Evolutionary conservation across 2,888 invertebrate genomes (phyloP), one percentile per base, ranked within the genome.

Genomic region (Drosophila limbata): DNA sequence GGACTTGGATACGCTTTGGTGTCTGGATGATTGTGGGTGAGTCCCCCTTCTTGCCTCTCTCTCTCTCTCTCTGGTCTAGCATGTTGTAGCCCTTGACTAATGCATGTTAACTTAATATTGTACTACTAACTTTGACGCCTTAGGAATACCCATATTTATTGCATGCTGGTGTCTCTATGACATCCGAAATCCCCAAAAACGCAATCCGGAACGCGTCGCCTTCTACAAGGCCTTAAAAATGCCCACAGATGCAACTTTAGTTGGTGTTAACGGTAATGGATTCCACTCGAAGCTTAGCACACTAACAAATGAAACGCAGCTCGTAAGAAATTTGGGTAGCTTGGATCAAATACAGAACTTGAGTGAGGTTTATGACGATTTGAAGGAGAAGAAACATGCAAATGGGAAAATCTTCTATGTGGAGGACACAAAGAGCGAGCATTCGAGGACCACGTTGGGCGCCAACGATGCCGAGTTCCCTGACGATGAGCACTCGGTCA

Each of bases 21-120:
- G 93, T 97, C 11, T 98, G 98, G 98, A 95, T 97, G 94, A 90
- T 93, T 28, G 92, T 97, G 77, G 98, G 98, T 96, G 92, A 94
- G 94, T 53, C 11, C 3, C 3, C 13, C 4, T 1, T 17, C 8
- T 11, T 19, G 1, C 2, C 17, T 11, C 48, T 51, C 40, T 15
- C 10, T 45, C n/a, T 21, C 50, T 31, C 25, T 48, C 25, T 45
- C 57, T 42, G 10, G 1, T 35, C 4, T 21, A 52, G 77, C 77
- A 76, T 77, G 77, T 61, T 45, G 53, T 77, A 77, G 71, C 50
- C 51, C 4, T 42, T 47, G 42, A 62, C 31, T 80, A 86, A 75
- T 82, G 85, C 84, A 89, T 88, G 87, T 57, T 60, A 35, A 15
- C 39, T 48, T 40, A 44, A 65, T n/a, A 17, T 19, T 39, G 15